Evolutionary conservation across 2,888 invertebrate species (phyloP).

Genomic region (Chymomyza caudatula): DNA sequence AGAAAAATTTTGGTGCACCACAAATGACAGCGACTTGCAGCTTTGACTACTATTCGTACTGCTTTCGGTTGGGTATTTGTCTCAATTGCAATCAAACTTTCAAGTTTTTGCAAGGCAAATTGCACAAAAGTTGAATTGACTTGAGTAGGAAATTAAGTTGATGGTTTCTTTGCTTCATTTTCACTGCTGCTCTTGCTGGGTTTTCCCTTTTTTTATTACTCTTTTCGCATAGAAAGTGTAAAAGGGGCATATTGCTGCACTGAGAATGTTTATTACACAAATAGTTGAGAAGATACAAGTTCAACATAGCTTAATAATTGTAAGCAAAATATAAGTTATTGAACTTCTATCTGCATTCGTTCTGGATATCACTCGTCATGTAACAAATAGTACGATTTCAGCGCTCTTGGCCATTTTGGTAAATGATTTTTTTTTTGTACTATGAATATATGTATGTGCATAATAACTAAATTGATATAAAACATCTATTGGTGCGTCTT

Average conservation of each 20-base stretch:
- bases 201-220: neutral
- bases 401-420: too few relatives aligned
- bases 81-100: slow-evolving; percentile 66
- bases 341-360: too few relatives aligned
- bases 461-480: too few relatives aligned
- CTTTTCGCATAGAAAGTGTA: neutral
- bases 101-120: slow-evolving; percentile 56
- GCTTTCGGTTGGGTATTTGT: slow-evolving; percentile 41
- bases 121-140: slow-evolving; percentile 68
- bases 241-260: neutral
- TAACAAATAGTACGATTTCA: too few relatives aligned
- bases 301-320: too few relatives aligned
- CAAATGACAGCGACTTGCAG: neutral
- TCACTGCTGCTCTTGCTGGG: neutral
- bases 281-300: too few relatives aligned
- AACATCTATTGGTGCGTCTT: too few relatives aligned
- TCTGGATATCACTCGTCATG: too few relatives aligned
- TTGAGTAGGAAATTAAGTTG: slow-evolving; percentile 69
- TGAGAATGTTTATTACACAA: too few relatives aligned
- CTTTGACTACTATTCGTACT: neutral
- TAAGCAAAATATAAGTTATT: too few relatives aligned
- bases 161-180: slow-evolving; percentile 41
- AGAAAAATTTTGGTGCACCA: neutral
- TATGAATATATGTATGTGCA: too few relatives aligned
- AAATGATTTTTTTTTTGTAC: too few relatives aligned